Base-by-base conservation (phyloP, 2,113 vertebrate genomes). In the Colius striatus region DNA sequence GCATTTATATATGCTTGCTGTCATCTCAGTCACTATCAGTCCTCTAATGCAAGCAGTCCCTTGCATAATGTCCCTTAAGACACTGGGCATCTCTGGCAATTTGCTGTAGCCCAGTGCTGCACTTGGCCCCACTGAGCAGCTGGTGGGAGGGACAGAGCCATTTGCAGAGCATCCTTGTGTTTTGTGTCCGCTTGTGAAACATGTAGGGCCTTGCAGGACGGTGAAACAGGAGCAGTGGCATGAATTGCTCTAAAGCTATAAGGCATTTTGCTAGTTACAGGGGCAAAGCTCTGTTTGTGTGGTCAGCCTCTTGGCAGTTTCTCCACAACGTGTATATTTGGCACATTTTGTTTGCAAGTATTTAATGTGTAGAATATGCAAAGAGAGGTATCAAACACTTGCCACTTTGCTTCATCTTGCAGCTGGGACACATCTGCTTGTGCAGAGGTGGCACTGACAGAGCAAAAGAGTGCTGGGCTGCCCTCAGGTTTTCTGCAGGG, bases 11-110 rank as follows among this genome's bases (percentile, higher is more conserved):
- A 12, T 89, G 87, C 30, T 87, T 67, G 90, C 82, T 77, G 65
- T 90, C 90, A 22, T 10, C 47, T 83, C 72, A 34, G 2, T 93
- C 79, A n/a, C 60, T 90, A 79, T 80, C 83, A 20, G 48, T 89
- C 18, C 38, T 76, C 43, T 91, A 66, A 66, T 55, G 62, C 51
- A 58, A 47, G n/a, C 23, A 45, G 36, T 29, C 38, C 38, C 73
- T 82, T 94, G 84, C 43, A 30, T 76, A 53, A 91, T 41, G 51
- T 70, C 71, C 89, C 58, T 91, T 63, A 57, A 91, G 92, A 62
- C 29, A 53, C 0, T 8, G 66, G 48, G 38, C 22, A 78, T 62
- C 41, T 68, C 58, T 94, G 70, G 80, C 68, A 50, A 15, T 72
- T 61, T 82, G 66, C 43, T 87, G 32, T 36, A 34, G 71, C 13